Evolutionary conservation across 2,888 invertebrate species (phyloP).

Genomic region (Hipparchia semele): DNA sequence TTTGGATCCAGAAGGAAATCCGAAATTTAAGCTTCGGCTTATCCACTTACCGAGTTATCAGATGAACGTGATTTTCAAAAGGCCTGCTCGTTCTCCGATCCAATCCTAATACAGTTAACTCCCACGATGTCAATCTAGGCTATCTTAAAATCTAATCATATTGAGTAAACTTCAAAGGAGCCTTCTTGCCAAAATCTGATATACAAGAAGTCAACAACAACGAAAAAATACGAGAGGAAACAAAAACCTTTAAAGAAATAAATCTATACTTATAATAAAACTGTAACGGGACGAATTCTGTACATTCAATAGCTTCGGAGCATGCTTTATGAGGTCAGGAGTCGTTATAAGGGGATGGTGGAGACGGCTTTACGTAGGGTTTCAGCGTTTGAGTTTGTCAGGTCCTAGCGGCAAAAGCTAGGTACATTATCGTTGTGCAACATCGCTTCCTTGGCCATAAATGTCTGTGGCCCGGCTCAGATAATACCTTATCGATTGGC

Average conservation of each 20-base stretch:
- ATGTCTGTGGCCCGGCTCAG: conserved; percentile 5
- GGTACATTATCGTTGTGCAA: not conserved
- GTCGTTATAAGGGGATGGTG: too few relatives aligned
- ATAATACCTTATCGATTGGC: conserved; percentile 21
- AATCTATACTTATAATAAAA: too few relatives aligned
- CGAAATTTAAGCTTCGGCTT: not conserved
- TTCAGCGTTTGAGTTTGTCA: too few relatives aligned
- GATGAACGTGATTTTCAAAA: not conserved
- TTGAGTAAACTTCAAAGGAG: not conserved
- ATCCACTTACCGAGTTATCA: not conserved
- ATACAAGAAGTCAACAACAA: too few relatives aligned
- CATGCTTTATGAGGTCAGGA: too few relatives aligned
- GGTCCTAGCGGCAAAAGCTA: too few relatives aligned
- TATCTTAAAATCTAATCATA: not conserved
- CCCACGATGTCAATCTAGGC: not conserved
- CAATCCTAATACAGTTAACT: not conserved
- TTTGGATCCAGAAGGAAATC: not conserved
- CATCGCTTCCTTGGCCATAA: conserved; percentile 6
- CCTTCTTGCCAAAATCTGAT: not conserved
- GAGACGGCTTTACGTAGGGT: too few relatives aligned
- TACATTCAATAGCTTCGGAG: too few relatives aligned
- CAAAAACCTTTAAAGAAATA: too few relatives aligned
- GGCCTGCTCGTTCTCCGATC: not conserved
- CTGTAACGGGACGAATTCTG: too few relatives aligned
- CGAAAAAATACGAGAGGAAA: too few relatives aligned